Base-by-base conservation (phyloP, 2,888 invertebrate genomes). In the Argynnis bischoffii region DNA sequence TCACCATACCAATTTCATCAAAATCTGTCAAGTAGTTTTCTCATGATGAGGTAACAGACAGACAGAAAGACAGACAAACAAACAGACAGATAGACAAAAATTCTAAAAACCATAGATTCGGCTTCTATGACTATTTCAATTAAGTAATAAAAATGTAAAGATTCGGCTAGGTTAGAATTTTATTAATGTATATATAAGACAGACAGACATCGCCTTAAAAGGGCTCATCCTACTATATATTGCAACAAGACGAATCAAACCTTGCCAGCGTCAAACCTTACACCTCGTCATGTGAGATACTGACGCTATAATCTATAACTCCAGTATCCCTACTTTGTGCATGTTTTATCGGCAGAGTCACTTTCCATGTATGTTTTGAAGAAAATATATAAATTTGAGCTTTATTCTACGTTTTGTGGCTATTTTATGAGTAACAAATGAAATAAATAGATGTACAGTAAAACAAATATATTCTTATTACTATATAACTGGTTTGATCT, bases 231-330 rank as follows among this genome's bases (percentile, higher is more conserved):
- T 8, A 14, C 31, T 61, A 59, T 16, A 16, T 48, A 46, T 54
- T 35, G 14, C 35, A 53, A 48, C 21, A 48, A 55, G 55, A 48
- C 47, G 14, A 47, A 14, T 8, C 26, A 31, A 55, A 55, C 16
- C 47, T 35, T 13, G 16, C 63, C 35, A 11, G 13, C 47, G 54
- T 64, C 63, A 64, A 47, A 55, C 21, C 41, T 15, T 55, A 64
- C 63, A 48, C 54, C 55, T 64, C 55, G 61, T 61, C 63, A 64
- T 55, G 31, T 64, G 55, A 64, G 63, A 64, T 64, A 64, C 18
- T 64, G 55, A 6, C 48, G 26, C 55, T 18, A 64, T 55, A 64
- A 64, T 55, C 63, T 64, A 64, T 64, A 64, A 47, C 55, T 64
- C 48, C 47, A 8, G 35, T 11, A 8, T 11, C 35, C 35, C 35